Evolutionary conservation across 2,888 invertebrate species (phyloP), one percentile per base, ranked within the genome.

Genomic region (Drosophila ezoana): DNA sequence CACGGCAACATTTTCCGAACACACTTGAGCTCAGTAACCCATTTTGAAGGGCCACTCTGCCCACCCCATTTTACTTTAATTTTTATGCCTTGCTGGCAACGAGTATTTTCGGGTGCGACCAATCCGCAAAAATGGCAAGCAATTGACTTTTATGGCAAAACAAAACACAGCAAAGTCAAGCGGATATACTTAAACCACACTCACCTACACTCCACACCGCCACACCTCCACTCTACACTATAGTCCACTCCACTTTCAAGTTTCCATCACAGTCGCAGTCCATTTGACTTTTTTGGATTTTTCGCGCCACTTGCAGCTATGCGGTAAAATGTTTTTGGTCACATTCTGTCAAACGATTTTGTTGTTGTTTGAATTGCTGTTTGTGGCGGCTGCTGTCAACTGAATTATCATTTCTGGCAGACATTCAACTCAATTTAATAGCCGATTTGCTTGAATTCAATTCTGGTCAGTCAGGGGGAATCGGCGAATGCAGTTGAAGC

Each of bases 71-170:
- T 44, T 23, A 62, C 52, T 49, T 47, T 52, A 62, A 49, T 51
- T 48, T 64, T 58, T 44, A 41, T 20, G 53, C 47, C 59, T 9
- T 44, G 63, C 54, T 28, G 48, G 56, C 28, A 52, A 59, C 47
- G 61, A 65, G 43, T 16, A 54, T 14, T 43, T 71, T 74, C 62
- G 28, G 38, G 28, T 49, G 52, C 62, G 51, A 62, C 45, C 82
- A 61, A 82, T 79, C 76, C 86, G 58, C 79, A 64, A 60, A 83
- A 89, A 81, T 68, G 82, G 82, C 70, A 59, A 68, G 66, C 85
- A 79, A 89, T 84, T 89, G 74, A 67, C 68, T 85, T 89, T 84
- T 85, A 89, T 87, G 70, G 65, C 66, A 47, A 76, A 70, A 68
- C 56, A 72, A 76, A 81, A 82, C 66, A 63, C 51, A 57, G 62